Evolutionary conservation across 2,797 vertebrate species (phyloP), one percentile per base, ranked within the genome.

Genomic region (Crossoptilon crossoptilon): DNA sequence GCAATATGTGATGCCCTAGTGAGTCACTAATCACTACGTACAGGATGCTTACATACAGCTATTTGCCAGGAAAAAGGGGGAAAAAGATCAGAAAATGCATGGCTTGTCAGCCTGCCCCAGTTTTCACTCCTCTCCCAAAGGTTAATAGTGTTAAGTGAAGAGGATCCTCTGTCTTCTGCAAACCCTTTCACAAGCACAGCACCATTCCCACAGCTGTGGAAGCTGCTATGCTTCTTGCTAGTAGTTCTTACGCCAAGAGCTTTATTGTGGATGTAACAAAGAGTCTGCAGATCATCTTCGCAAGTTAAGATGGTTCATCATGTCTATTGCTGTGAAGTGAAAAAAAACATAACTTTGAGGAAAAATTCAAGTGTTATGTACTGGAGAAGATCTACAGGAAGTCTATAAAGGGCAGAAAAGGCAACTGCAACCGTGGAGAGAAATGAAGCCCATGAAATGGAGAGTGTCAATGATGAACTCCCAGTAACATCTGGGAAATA

Each of bases 401-500:
- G 94, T 70, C 84, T 87, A 90, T 81, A 94, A 96, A 96, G 94
- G 85, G 72, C 93, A 91, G 86, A 80, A 83, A 92, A 97, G 85
- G 69, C 82, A 93, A 85, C 63, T n/a, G 63, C 79, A 88, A 87
- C 91, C 56, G 79, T 6, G 35, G 83, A 0, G n/a, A 92, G 71
- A 95, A 91, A 94, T 66, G 84, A 89, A 95, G 89, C 91, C 80
- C 82, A 77, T 11, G 60, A 93, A 95, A 87, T 84, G 84, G 63
- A 94, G 94, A 87, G 91, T 93, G 95, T 96, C 93, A 93, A 24
- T 90, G 91, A 97, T 94, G 91, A 91, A 92, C 94, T 96, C 93
- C 92, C 85, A 93, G 90, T 85, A 97, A 97, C 94, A 97, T 96
- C 94, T 95, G 95, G 92, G 88, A 96, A 92, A 97, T 91, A 93